Evolutionary conservation across 2,797 vertebrate genomes (phyloP).

Genomic region (Australoheros facetus): DNA sequence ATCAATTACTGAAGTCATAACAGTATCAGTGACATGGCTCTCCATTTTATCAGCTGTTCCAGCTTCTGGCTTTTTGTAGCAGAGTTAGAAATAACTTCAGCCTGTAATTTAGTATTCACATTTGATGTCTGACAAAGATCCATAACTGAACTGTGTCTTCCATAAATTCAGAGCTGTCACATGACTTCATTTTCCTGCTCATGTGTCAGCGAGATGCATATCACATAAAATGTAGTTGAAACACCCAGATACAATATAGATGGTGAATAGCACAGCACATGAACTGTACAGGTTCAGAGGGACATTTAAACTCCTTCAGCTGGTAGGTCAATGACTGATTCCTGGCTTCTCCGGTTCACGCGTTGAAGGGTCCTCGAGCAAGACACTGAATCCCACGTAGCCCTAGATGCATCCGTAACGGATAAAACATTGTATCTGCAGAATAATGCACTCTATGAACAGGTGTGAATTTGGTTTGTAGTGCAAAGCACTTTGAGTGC

Average conservation of each 20-base stretch:
- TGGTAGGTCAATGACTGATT: background rate
- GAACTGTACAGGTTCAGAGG: background rate
- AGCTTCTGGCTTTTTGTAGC: background rate
- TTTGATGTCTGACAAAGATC: background rate
- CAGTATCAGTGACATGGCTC: background rate
- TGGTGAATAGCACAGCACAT: background rate
- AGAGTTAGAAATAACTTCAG: background rate
- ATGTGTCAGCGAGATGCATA: background rate
- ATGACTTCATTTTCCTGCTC: background rate
- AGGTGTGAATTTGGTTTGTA: background rate
- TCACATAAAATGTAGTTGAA: background rate
- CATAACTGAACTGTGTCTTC: background rate
- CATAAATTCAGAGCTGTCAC: background rate
- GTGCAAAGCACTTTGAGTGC: background rate
- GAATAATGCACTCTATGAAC: background rate
- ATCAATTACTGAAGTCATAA: slow-evolving; percentile 3
- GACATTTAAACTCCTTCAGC: background rate
- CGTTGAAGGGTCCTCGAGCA: background rate
- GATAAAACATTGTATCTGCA: background rate
- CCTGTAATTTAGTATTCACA: background rate
- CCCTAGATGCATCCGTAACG: background rate
- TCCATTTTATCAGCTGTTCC: background rate
- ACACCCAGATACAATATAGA: background rate
- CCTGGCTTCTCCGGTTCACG: background rate
- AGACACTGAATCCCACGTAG: background rate